Evolutionary conservation across 1,140 invertebrate species (phyloP).

Genomic region (Orussus abietinus): DNA sequence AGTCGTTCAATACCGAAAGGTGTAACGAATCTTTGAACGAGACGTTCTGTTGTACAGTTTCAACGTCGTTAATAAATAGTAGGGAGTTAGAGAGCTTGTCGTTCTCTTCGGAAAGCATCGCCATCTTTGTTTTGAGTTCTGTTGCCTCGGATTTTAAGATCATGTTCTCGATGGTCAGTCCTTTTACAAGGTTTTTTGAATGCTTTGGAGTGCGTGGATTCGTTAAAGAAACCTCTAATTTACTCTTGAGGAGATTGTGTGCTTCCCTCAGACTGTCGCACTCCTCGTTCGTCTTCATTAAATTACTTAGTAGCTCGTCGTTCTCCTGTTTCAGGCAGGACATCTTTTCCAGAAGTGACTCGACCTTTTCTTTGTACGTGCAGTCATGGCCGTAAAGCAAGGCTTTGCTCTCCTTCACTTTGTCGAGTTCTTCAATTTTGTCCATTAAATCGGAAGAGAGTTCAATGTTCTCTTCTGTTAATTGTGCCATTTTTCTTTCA

Average conservation of each 20-base stretch:
- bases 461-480: slow-evolving; percentile 20
- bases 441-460: slow-evolving; percentile 23
- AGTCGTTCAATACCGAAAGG: too few relatives aligned
- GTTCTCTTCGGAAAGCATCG: slow-evolving; percentile 14
- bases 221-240: slow-evolving; percentile 4
- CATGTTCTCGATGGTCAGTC: slow-evolving; percentile 8
- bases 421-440: slow-evolving; percentile 25
- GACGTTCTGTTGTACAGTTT: too few relatives aligned
- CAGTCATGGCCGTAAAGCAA: slow-evolving; percentile 22
- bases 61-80: too few relatives aligned
- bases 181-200: neutral
- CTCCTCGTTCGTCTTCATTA: slow-evolving; percentile 27
- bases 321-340: slow-evolving; percentile 24
- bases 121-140: slow-evolving; percentile 11
- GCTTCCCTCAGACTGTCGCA: slow-evolving; percentile 20
- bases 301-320: slow-evolving; percentile 22
- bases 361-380: slow-evolving; percentile 15
- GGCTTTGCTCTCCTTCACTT: slow-evolving; percentile 20
- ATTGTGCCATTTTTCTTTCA: slow-evolving; percentile 11
- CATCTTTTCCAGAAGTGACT: slow-evolving; percentile 12
- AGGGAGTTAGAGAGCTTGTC: slow-evolving; percentile 8
- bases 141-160: slow-evolving; percentile 11
- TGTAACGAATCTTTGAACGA: too few relatives aligned
- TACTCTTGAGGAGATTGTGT: slow-evolving; percentile 13
- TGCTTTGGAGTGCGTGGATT: slow-evolving; percentile 1